A percentile compares a stretch with the other conserved stretches of the same genome.
These are phyloP conservation scores for Ptilodon capucinus DNA, from an alignment of 2,888 invertebrate species.

Conservation along the genomic window DNA sequence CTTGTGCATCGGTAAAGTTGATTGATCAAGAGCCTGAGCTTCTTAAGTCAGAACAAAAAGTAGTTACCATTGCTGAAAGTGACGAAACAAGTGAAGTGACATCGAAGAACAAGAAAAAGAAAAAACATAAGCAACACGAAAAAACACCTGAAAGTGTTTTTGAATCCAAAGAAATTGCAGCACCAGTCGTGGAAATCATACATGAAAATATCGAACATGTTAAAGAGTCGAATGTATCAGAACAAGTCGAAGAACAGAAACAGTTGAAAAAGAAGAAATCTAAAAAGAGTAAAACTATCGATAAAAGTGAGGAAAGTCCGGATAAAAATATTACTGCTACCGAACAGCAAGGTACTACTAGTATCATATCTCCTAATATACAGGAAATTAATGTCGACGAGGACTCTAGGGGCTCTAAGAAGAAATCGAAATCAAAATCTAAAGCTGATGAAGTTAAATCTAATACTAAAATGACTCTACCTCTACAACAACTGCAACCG, in stretches of 20 bases:
- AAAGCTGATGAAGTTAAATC: constrained; percentile 14
- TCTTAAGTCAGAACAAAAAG: neutral
- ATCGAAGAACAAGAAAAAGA: constrained; percentile 49
- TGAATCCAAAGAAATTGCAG: constrained; percentile 28
- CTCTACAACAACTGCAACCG: constrained; percentile 4
- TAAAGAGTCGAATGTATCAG: constrained; percentile 32
- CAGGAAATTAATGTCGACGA: constrained; percentile 5
- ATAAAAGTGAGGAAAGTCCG: constrained; percentile 9
- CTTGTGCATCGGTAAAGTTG: constrained; percentile 10
- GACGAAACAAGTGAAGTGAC: constrained; percentile 10
- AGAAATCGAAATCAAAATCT: constrained; percentile 38
- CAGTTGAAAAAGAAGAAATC: constrained; percentile 26
- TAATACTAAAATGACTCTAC: constrained; percentile 2
- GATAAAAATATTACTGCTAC: constrained; percentile 3
- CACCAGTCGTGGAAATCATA: constrained; percentile 26
- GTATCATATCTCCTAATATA: too few species aligned
- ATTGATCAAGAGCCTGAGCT: constrained; percentile 10
- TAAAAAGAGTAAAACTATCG: constrained; percentile 22
- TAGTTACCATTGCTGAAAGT: neutral
- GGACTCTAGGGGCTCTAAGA: constrained; percentile 30
- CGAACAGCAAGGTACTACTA: constrained; percentile 8
- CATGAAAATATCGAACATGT: constrained; percentile 32
- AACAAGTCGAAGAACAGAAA: constrained; percentile 42
- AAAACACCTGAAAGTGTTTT: constrained; percentile 30
- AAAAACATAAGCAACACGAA: constrained; percentile 49